Evolutionary conservation across 1,140 invertebrate genomes (phyloP).

Genomic region (Mactra quadrangularis): DNA sequence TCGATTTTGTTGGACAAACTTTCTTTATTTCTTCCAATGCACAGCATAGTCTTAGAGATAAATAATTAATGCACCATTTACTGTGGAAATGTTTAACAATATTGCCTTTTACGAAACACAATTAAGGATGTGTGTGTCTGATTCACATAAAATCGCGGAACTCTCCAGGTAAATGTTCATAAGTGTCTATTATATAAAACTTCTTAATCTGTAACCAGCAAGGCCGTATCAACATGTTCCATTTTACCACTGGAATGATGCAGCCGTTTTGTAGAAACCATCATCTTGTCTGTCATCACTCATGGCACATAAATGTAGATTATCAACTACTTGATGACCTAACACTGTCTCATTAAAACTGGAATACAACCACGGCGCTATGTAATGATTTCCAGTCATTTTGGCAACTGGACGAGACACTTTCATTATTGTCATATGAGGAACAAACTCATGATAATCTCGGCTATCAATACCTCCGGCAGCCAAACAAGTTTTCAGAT

Average conservation of each 20-base stretch:
- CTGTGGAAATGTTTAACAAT: no score
- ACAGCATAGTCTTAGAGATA: no score
- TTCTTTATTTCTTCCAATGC: no score
- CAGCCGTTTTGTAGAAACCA: constrained; percentile 77
- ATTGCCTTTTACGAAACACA: no score
- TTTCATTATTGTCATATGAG: constrained; percentile 84
- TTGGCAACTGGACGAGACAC: constrained; percentile 77
- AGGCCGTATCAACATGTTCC: no score
- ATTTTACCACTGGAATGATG: constrained; percentile 21
- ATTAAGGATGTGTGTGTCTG: no score
- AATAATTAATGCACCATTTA: no score
- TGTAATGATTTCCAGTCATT: constrained; percentile 70
- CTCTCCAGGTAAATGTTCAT: no score
- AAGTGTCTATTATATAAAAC: no score
- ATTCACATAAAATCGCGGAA: no score
- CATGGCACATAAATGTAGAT: constrained; percentile 82
- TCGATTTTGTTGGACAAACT: no score
- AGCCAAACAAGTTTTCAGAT: constrained; percentile 76
- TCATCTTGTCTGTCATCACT: constrained; percentile 74
- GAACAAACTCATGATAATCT: constrained; percentile 82
- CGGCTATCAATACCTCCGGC: constrained; percentile 78
- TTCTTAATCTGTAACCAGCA: no score
- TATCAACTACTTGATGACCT: constrained; percentile 78
- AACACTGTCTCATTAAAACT: constrained; percentile 74
- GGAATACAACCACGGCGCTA: constrained; percentile 76